A percentile compares a stretch with the other conserved stretches of the same genome.
These are phyloP conservation scores for Thaumatotibia leucotreta DNA, from an alignment of 1,140 invertebrate species.

Conservation along the genomic window DNA sequence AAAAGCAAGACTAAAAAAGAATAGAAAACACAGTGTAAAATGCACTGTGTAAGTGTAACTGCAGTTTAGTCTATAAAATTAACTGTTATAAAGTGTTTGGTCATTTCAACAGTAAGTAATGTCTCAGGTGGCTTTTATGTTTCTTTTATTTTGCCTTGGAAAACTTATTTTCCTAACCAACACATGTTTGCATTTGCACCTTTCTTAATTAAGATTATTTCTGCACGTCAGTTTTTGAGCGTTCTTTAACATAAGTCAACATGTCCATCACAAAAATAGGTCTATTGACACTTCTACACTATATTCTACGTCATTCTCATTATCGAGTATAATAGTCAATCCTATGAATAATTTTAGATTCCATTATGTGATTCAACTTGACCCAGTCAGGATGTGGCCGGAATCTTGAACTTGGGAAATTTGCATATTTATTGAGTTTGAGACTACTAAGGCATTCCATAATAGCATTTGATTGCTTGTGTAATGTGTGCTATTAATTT, in stretches of 20 bases:
- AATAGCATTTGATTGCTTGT: neutral
- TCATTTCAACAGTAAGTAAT: too few relatives aligned
- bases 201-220: too few relatives aligned
- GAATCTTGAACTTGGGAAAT: constrained; percentile 5
- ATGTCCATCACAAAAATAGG: neutral
- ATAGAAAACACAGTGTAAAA: too few relatives aligned
- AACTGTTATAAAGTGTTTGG: too few relatives aligned
- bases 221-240: too few relatives aligned
- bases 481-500: neutral
- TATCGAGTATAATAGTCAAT: neutral
- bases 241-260: neutral
- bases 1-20: too few relatives aligned
- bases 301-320: neutral
- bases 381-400: neutral
- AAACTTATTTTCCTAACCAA: too few relatives aligned
- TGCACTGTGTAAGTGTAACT: too few relatives aligned
- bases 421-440: constrained; percentile 13
- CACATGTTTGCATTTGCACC: too few relatives aligned
- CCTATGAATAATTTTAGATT: neutral
- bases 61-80: too few relatives aligned
- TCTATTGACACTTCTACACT: neutral
- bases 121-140: too few relatives aligned
- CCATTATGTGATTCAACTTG: neutral
- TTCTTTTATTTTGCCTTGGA: too few relatives aligned
- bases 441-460: neutral